phyloP scores from a whole-genome alignment of 2,113 vertebrate species.

The Halcyon senegalensis region DNA sequence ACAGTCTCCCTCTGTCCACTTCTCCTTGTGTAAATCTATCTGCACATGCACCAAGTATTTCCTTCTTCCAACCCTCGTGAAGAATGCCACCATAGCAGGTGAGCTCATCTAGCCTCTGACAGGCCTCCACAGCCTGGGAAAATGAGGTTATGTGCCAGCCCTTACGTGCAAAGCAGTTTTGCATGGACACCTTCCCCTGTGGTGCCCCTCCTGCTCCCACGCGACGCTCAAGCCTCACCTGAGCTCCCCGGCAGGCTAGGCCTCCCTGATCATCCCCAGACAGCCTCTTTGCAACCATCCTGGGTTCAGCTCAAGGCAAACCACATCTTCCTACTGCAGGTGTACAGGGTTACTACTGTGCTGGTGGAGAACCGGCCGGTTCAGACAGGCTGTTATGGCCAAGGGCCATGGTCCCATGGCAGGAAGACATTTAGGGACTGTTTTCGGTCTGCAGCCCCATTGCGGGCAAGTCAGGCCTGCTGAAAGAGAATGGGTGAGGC shows the following conservation, averaged over 20 bases:
- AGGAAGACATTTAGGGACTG: background rate
- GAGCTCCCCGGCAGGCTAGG: background rate
- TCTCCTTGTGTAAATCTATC: background rate
- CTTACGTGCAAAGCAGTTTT: background rate
- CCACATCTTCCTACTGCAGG: background rate
- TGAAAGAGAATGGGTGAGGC: background rate
- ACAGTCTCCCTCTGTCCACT: background rate
- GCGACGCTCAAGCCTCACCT: background rate
- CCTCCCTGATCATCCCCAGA: background rate
- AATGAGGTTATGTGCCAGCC: background rate
- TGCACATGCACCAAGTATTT: background rate
- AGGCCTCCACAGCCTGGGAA: background rate
- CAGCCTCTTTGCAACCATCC: background rate
- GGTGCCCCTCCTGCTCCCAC: background rate
- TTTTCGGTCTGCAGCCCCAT: background rate
- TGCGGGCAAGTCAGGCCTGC: too few species aligned
- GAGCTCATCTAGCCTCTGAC: background rate
- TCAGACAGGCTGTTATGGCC: background rate
- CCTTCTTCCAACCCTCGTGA: background rate
- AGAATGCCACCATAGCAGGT: background rate
- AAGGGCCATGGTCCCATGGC: background rate
- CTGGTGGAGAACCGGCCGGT: background rate
- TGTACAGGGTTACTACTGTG: background rate
- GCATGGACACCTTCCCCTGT: background rate
- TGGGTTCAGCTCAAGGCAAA: background rate